A percentile compares a stretch with the other conserved stretches of the same genome.
Conservation (phyloP, 2,888 invertebrate species). For the Cheilosia scutellata region DNA sequence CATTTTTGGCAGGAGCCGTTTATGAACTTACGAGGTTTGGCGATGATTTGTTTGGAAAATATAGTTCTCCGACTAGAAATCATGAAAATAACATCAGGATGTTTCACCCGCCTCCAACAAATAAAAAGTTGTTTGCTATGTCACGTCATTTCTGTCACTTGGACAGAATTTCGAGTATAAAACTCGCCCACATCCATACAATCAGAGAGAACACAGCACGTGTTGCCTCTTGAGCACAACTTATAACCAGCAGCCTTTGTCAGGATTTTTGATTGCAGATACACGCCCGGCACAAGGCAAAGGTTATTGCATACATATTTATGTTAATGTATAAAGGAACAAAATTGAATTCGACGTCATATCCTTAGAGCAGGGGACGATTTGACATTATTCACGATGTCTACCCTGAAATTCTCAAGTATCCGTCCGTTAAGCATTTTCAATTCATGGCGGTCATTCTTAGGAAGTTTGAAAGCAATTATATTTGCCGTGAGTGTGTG, state of each 20-base stretch:
- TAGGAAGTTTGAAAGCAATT: slow-evolving; percentile 52
- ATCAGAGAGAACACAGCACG: slow-evolving; percentile 53
- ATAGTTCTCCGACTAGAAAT: background rate
- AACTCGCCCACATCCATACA: slow-evolving; percentile 41
- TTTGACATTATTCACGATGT: slow-evolving; percentile 60
- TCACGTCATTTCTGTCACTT: slow-evolving; percentile 65
- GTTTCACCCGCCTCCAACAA: background rate
- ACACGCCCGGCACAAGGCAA: slow-evolving; percentile 16
- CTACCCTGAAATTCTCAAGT: slow-evolving; percentile 55
- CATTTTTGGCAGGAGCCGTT: background rate
- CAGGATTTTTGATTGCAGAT: slow-evolving; percentile 61
- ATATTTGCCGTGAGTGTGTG: slow-evolving; percentile 43
- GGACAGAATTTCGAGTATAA: slow-evolving; percentile 34
- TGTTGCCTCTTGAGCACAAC: slow-evolving; percentile 63
- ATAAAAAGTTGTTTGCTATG: slow-evolving; percentile 50
- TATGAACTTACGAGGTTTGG: no score
- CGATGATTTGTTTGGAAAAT: background rate
- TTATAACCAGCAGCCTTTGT: slow-evolving; percentile 39
- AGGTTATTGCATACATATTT: slow-evolving; percentile 39
- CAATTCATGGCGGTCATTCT: slow-evolving; percentile 67
- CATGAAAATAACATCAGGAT: no score
- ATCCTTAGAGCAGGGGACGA: slow-evolving; percentile 29
- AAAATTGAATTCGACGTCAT: slow-evolving; percentile 42
- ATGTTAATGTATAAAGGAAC: slow-evolving; percentile 55
- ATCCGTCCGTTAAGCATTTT: slow-evolving; percentile 41